These are phyloP conservation scores for Sebastes jordani DNA, from an alignment of 2,797 vertebrate species.

Conservation along the genomic window DNA sequence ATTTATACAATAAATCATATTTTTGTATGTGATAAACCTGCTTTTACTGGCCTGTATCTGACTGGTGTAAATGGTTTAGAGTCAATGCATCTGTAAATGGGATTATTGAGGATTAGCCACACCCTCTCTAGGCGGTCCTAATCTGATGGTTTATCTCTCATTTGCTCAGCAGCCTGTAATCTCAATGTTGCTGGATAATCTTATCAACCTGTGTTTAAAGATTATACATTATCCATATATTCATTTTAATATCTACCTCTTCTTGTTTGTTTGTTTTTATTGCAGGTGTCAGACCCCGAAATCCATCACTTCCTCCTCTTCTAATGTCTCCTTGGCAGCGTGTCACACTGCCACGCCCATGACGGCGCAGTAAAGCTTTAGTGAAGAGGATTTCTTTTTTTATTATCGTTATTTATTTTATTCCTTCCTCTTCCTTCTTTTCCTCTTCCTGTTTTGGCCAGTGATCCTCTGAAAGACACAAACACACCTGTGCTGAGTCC, in stretches of 20 bases:
- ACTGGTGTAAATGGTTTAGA: slow-evolving; percentile 42
- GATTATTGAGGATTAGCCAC: slow-evolving; percentile 71
- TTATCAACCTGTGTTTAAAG: slow-evolving; percentile 24
- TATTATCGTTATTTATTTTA: slow-evolving; percentile 43
- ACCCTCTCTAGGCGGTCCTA: slow-evolving; percentile 28
- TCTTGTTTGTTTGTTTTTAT: not conserved
- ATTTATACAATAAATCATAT: too few relatives aligned
- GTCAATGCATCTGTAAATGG: slow-evolving; percentile 36
- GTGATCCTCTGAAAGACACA: slow-evolving; percentile 17
- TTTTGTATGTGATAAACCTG: not conserved
- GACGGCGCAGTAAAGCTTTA: slow-evolving; percentile 67
- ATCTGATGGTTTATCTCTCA: slow-evolving; percentile 51
- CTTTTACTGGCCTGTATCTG: not conserved
- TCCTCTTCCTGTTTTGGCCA: slow-evolving; percentile 6
- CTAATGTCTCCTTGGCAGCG: slow-evolving; percentile 81
- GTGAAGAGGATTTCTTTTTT: not conserved
- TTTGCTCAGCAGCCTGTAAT: slow-evolving; percentile 32
- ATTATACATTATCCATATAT: not conserved
- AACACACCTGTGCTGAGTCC: slow-evolving; percentile 23
- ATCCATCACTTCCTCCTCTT: slow-evolving; percentile 84
- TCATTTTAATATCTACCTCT: not conserved
- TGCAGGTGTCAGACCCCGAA: slow-evolving; percentile 89
- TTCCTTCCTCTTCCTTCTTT: slow-evolving; percentile 8
- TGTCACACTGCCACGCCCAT: slow-evolving; percentile 73
- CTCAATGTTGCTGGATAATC: slow-evolving; percentile 28